phyloP scores from a whole-genome alignment of 1,140 invertebrate species.

The Plodia interpunctella region DNA sequence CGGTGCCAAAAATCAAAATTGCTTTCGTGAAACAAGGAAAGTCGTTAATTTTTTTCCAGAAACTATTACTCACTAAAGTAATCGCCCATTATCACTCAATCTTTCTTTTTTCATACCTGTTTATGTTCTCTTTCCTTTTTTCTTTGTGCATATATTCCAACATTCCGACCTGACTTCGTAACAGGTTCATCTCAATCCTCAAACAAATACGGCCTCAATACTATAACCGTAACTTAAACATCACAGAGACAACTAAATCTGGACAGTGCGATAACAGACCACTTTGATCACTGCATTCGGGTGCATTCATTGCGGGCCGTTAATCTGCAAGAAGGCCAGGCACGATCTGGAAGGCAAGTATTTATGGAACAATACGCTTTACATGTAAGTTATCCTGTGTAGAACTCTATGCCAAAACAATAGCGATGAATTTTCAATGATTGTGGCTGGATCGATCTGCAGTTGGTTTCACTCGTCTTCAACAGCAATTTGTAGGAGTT shows the following conservation, averaged over 20 bases:
- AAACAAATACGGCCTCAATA: background rate
- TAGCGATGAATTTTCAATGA: too few species aligned
- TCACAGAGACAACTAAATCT: background rate
- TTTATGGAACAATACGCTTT: background rate
- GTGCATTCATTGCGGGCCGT: background rate
- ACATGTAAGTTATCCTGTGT: too few species aligned
- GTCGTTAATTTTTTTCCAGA: background rate
- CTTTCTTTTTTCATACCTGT: too few species aligned
- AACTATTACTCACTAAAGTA: background rate
- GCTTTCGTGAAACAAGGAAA: background rate
- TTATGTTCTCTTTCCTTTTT: too few species aligned
- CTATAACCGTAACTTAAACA: background rate
- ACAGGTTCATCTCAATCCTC: background rate
- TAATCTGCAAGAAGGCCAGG: background rate
- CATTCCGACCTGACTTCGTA: too few species aligned
- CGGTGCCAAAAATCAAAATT: slow-evolving; percentile 1
- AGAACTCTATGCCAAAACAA: too few species aligned
- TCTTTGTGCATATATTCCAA: too few species aligned
- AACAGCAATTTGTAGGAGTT: too few species aligned
- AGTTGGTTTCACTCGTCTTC: too few species aligned
- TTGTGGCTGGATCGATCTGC: too few species aligned
- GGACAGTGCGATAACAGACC: background rate
- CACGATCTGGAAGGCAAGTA: background rate
- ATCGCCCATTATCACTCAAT: background rate
- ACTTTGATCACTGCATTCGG: background rate